Evolutionary conservation across 2,888 invertebrate species (phyloP), one percentile per base, ranked within the genome.

Genomic region (Andrena chrysosceles): DNA sequence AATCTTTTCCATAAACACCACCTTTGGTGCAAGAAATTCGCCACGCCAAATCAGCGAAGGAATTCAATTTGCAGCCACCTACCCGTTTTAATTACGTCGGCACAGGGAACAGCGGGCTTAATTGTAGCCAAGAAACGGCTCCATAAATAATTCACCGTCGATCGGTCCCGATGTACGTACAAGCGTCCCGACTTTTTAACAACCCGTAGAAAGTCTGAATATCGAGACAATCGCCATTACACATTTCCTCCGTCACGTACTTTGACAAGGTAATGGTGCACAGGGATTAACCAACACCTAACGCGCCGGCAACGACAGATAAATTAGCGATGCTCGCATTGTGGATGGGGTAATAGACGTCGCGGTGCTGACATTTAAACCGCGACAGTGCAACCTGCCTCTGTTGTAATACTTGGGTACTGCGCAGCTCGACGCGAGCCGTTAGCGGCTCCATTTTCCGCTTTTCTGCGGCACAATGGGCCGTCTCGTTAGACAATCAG

Each of bases 261-360:
- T 73, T 33, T 72, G 87, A 84, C 80, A 72, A 72, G 74, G 69
- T 82, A 83, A 86, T 81, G 75, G 80, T 76, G 76, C 69, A 72
- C 79, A 59, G 60, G 81, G 80, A 88, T 87, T 88, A 88, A 88
- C 87, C 76, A 87, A 88, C 84, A 86, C 77, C 86, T 80, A 72
- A 56, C 60, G 73, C 75, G 62, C 52, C 63, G 64, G 81, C 81
- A 89, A 89, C 85, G 87, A 87, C 89, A 87, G 83, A 89, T 87
- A 89, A 89, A 89, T 89, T 87, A 89, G 89, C 85, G 87, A 84
- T 88, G 88, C 88, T 88, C 88, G 85, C 89, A 89, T 88, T 88
- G 88, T 77, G 77, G 87, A 89, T 89, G 87, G 85, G 87, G 88
- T 89, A 88, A 88, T 87, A 88, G 87, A 85, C 89, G 85, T 87